Conservation (phyloP, 2,888 invertebrate species). For the Pandemis heparana region DNA sequence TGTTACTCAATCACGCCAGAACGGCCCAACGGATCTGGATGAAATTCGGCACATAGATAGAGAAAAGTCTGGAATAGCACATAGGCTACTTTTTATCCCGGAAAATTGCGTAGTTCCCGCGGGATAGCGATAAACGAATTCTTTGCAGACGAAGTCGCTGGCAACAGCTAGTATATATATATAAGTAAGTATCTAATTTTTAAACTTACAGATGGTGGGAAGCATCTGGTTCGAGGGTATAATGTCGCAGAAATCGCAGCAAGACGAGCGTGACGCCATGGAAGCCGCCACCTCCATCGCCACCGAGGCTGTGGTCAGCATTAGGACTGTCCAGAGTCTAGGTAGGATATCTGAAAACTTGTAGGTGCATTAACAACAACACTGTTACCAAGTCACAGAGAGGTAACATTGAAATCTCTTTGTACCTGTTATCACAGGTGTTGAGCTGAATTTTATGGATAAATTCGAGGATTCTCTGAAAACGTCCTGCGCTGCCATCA, state of each 20-base stretch:
- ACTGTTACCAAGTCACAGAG: not conserved
- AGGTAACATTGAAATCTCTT: not conserved
- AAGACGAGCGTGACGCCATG: conserved; percentile 76
- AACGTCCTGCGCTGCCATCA: conserved; percentile 69
- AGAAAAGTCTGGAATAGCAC: no score
- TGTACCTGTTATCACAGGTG: conserved; percentile 34
- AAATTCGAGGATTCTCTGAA: conserved; percentile 71
- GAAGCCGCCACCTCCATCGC: conserved; percentile 82
- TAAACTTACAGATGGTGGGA: conserved; percentile 54
- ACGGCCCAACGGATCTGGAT: no score
- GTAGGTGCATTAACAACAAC: not conserved
- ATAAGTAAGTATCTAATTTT: not conserved
- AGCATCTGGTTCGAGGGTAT: conserved; percentile 77
- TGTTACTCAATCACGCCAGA: no score
- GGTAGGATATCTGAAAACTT: conserved; percentile 49
- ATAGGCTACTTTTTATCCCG: no score
- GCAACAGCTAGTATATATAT: no score
- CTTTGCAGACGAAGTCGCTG: no score
- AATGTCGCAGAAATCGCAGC: conserved; percentile 71
- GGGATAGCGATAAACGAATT: no score
- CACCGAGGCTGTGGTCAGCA: conserved; percentile 82
- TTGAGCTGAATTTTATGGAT: conserved; percentile 72
- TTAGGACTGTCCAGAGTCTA: conserved; percentile 81
- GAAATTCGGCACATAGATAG: no score
- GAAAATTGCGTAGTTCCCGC: no score